A percentile compares a stretch with the other conserved stretches of the same genome.
Conservation (phyloP, 2,113 vertebrate species). For the Chauna torquata region DNA sequence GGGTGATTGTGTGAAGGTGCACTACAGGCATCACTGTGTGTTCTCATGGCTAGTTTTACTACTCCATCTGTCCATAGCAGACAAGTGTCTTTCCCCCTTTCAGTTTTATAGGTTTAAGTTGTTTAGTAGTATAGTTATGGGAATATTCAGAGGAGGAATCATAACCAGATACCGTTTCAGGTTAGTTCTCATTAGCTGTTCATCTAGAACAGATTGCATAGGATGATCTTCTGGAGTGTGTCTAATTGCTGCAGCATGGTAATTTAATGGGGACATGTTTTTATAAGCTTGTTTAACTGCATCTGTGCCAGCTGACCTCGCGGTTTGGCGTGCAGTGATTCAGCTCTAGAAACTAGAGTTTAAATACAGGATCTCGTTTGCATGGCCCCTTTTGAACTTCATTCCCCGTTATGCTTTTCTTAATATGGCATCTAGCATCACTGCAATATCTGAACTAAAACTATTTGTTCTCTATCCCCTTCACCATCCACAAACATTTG, state of each 20-base stretch:
- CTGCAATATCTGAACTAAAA: neutral
- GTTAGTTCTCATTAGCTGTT: slow-evolving; percentile 40
- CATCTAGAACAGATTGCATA: slow-evolving; percentile 46
- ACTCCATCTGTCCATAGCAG: slow-evolving; percentile 39
- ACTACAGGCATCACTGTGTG: neutral
- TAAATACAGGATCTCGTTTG: neutral
- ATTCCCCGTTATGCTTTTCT: neutral
- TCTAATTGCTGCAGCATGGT: slow-evolving; percentile 39
- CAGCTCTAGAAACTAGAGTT: neutral
- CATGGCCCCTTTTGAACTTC: neutral
- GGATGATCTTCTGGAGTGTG: slow-evolving; percentile 43
- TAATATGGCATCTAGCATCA: neutral
- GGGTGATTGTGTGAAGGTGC: neutral
- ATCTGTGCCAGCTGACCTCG: slow-evolving; percentile 19
- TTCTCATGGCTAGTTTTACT: slow-evolving; percentile 16
- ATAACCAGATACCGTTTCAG: slow-evolving; percentile 4
- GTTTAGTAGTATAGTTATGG: slow-evolving; percentile 10
- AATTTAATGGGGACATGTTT: neutral
- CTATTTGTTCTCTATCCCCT: neutral
- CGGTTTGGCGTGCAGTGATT: slow-evolving; percentile 18
- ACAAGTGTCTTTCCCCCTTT: neutral
- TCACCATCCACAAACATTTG: neutral
- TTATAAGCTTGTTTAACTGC: neutral
- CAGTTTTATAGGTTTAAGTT: slow-evolving; percentile 19
- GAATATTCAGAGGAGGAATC: slow-evolving; percentile 40